Base-by-base conservation (phyloP, 2,113 vertebrate species). In the Empidonax alnorum region DNA sequence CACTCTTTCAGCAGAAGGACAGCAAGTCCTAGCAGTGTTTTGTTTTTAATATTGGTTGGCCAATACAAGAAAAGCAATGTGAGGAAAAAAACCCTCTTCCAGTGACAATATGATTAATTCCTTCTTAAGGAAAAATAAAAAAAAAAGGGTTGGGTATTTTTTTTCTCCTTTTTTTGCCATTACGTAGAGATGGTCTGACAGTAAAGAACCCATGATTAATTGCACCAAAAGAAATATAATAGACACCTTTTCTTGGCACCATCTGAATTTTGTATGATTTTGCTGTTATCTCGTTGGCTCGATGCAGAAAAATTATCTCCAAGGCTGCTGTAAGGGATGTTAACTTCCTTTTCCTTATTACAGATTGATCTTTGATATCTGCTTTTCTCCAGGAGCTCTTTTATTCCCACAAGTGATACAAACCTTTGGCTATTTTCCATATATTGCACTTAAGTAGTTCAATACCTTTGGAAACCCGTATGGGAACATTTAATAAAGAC, bases 71-170 rank as follows among this genome's bases (percentile, higher is more conserved):
- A 84, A 73, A 96, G 76, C 44, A 61, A 58, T 93, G 76, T 84
- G 93, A 90, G 91, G 91, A 95, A 91, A 90, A 89, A 46, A 4
- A 41, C 39, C 84, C 90, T 93, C 79, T 94, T 92, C 89, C 66
- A 37, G 41, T 88, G 90, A 80, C 96, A 96, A 84, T 87, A 72
- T 95, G 90, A 97, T 97, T 94, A 94, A 94, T 95, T 93, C 53
- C 61, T 91, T 52, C 78, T 74, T 76, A 86, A 79, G 39, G 37
- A 4, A 9, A 44, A 84, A 52, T 69, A 28, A 61, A 28, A 61
- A 28, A 28, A 61, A 91, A 82, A 53, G 7, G 20, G 4, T 56
- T 83, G 33, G 25, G 18, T 30, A 19, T 71, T 87, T 87, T 27
- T 27, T 2, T 4, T 27, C 6, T 6, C 5, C 1, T 33, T 87